Evolutionary conservation across 2,113 vertebrate genomes (phyloP), one percentile per base, ranked within the genome.

Genomic region (Heterochromis multidens): DNA sequence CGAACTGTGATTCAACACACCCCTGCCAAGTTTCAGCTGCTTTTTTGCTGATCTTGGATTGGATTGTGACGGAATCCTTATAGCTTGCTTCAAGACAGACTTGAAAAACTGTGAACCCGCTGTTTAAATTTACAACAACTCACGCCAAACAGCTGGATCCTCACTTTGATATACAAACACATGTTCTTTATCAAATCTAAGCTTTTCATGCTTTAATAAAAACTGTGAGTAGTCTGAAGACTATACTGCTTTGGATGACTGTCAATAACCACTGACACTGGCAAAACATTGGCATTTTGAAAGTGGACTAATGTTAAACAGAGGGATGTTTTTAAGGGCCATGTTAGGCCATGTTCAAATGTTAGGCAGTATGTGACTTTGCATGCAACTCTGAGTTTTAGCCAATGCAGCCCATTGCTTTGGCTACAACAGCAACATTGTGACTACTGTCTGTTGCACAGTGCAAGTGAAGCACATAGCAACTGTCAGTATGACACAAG

Each of bases 351-450:
- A 33, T 80, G 70, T 84, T 74, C 23, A 72, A 76, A 61, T 12
- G 14, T 84, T 61, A 82, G 33, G 78, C 37, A 58, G 74, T 80
- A 40, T 61, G 40, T 29, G 79, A 84, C 84, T 87, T 88, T 35
- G 78, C 40, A n/a, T 59, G 54, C 31, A 56, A 76, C 40, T 65
- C 23, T 49, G 27, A 85, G 33, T 65, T 77, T 65, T 21, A 76
- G 56, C 67, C 60, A 74, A 21, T 54, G 59, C 10, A 35, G 59
- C 3, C 29, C 4, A 46, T 72, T 80, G 78, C 80, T 86, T 76
- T 70, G 80, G 23, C 79, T 72, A 56, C 31, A 29, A 17, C 27
- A 80, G 63, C 27, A 59, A 77, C 76, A 79, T 81, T 87, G 60
- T 83, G 56, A 57, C 60, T 49, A 17, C 56, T 25, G n/a, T 54